Percentiles rank a stretch among this genome's conserved stretches.
phyloP scores from a whole-genome alignment of 1,140 invertebrate genomes.

The Helicoverpa zea region DNA sequence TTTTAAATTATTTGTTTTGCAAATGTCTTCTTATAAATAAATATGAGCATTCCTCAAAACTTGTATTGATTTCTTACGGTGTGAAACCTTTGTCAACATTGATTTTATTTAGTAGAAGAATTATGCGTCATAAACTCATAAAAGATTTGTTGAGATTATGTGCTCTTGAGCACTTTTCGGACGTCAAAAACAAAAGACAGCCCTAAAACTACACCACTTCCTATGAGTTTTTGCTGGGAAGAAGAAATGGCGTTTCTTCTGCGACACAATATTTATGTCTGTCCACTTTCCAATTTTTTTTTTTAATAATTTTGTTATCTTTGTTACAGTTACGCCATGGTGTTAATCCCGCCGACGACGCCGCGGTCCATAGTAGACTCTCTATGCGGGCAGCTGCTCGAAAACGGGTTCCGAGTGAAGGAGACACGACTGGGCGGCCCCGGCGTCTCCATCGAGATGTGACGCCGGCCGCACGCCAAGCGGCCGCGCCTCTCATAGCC shows the following conservation, averaged over 20 bases:
- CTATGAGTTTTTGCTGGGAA: too few species aligned
- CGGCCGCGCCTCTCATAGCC: constrained; percentile 27
- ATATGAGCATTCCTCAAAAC: too few species aligned
- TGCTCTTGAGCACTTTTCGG: too few species aligned
- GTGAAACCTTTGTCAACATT: too few species aligned
- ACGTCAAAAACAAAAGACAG: too few species aligned
- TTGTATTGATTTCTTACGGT: too few species aligned
- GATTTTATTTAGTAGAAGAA: too few species aligned
- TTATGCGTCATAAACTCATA: too few species aligned
- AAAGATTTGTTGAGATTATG: too few species aligned
- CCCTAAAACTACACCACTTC: not conserved
- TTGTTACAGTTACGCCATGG: constrained; percentile 79
- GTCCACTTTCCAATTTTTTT: not conserved
- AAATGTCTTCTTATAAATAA: not conserved
- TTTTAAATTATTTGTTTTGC: not conserved
- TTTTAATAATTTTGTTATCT: not conserved
- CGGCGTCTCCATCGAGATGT: constrained; percentile 79
- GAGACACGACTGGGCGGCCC: constrained; percentile 83
- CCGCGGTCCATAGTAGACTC: constrained; percentile 66
- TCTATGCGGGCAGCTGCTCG: constrained; percentile 72
- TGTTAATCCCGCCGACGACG: constrained; percentile 76
- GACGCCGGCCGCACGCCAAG: constrained; percentile 52
- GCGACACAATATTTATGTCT: too few species aligned
- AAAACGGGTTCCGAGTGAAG: constrained; percentile 77
- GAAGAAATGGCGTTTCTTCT: too few species aligned